Base-by-base conservation (phyloP, 2,797 vertebrate species). In the Triplophysa yarkandensis region DNA sequence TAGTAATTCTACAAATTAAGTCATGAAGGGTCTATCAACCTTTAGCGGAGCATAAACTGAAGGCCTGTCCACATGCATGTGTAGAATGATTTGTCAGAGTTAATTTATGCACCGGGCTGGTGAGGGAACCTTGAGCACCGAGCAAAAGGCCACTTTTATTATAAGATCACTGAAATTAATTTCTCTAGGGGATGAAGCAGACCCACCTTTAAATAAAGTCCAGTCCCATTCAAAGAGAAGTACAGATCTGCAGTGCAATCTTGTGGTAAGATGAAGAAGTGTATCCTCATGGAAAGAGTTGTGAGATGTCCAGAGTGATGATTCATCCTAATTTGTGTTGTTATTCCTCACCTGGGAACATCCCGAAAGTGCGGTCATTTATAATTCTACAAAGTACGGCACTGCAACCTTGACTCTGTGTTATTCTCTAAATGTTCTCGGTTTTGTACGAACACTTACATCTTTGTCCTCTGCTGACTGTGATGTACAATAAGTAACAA, bases 91-190 rank as follows among this genome's bases (percentile, higher is more conserved):
- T 54, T 27, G 52, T 54, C 52, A 28, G 23, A 54, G 4, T 25
- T 61, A 43, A 50, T 62, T 39, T 25, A 61, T 28, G 73, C 64
- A 57, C 16, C 7, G 65, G 10, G 41, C 23, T 39, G 41, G 54
- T 19, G 39, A 43, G 43, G 52, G 54, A 57, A 78, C 82, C 82
- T 25, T 28, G 52, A 54, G 52, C 52, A 54, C 14, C 76, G 82
- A 82, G 80, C 80, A 83, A 84, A 85, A 82, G 80, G 85, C 68
- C 85, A 82, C 81, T 85, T 89, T 89, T 86, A 88, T 87, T 87
- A 85, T 80, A 82, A 80, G 80, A 85, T 81, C 83, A 86, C 83
- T 82, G 73, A 84, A 90, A 88, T 88, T 81, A 84, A 90, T 89
- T 90, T 88, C 3, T 79, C 79, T 80, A 77, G 41, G 87, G 86